Evolutionary conservation across 2,888 invertebrate species (phyloP).

Genomic region (Tiliacea aurago): DNA sequence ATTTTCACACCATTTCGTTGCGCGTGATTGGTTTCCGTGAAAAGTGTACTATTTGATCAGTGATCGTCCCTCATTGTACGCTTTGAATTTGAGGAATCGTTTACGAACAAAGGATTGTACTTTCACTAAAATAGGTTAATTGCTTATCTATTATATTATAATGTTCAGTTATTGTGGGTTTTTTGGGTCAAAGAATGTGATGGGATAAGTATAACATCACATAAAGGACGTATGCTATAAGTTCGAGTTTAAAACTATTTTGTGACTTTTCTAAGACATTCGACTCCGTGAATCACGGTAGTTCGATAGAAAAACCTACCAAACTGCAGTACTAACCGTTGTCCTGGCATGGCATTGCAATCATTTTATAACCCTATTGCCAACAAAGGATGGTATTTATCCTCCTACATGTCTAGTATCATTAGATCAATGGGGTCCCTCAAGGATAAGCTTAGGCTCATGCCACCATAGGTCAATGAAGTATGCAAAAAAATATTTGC

Average conservation of each 20-base stretch:
- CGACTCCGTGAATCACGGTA: not conserved
- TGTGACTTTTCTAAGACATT: not conserved
- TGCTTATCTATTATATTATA: constrained; percentile 39
- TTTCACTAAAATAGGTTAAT: constrained; percentile 76
- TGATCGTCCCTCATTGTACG: constrained; percentile 76
- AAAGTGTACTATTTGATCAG: constrained; percentile 76
- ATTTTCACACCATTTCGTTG: constrained; percentile 85
- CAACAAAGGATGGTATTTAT: no score
- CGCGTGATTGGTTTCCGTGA: constrained; percentile 79
- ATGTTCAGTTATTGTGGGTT: not conserved
- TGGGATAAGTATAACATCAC: not conserved
- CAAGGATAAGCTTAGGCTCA: constrained; percentile 1
- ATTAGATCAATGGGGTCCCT: not conserved
- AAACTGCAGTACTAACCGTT: no score
- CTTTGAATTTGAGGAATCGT: constrained; percentile 73
- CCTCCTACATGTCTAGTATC: no score
- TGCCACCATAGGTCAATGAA: not conserved
- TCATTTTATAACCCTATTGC: not conserved
- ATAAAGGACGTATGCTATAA: not conserved
- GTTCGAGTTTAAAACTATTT: not conserved
- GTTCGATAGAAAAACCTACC: not conserved
- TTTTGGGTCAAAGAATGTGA: constrained; percentile 1
- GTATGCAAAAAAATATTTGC: not conserved
- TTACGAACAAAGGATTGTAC: constrained; percentile 70
- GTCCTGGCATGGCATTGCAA: not conserved